Conservation (phyloP, 2,888 invertebrate species). For the Steinernema hermaphroditum region DNA sequence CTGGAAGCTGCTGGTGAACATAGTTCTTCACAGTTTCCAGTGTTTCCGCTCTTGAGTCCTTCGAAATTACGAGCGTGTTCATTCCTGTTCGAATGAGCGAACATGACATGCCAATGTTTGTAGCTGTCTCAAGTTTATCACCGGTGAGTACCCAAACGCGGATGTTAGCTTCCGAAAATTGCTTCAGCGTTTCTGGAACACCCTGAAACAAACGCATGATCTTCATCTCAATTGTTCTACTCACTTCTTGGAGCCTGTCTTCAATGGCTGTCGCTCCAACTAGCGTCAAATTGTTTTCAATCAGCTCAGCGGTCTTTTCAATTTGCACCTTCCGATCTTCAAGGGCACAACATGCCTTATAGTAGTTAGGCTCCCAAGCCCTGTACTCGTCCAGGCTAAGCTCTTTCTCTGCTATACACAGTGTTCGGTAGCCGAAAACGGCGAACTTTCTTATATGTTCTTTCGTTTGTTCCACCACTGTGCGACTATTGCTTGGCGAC, state of each 20-base stretch:
- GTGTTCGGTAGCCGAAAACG: conserved; percentile 76
- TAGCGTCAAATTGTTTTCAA: conserved; percentile 39
- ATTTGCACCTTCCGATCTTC: conserved; percentile 25
- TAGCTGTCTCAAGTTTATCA: conserved; percentile 98
- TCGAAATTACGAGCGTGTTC: not conserved
- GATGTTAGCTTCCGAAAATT: conserved; percentile 74
- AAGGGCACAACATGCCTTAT: conserved; percentile 75
- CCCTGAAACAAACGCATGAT: conserved; percentile 41
- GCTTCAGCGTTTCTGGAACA: conserved; percentile 80
- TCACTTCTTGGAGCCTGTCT: conserved; percentile 43
- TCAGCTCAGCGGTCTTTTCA: conserved; percentile 17
- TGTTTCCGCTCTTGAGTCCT: not conserved
- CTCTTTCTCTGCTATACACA: conserved; percentile 85
- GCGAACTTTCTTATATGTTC: conserved; percentile 87
- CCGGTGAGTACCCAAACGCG: conserved; percentile 92
- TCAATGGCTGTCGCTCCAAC: conserved; percentile 45
- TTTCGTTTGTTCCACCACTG: conserved; percentile 11
- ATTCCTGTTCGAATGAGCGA: not conserved
- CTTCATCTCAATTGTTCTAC: not conserved
- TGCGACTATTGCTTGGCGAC: not conserved
- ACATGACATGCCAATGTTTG: conserved; percentile 74
- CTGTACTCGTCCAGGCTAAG: conserved; percentile 79
- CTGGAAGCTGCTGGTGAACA: too few relatives aligned
- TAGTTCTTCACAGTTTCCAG: not conserved
- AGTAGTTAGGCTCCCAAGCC: conserved; percentile 82